A percentile compares a stretch with the other conserved stretches of the same genome.
phyloP scores from a whole-genome alignment of 2,797 vertebrate genomes.

The Pipistrellus pipistrellus region DNA sequence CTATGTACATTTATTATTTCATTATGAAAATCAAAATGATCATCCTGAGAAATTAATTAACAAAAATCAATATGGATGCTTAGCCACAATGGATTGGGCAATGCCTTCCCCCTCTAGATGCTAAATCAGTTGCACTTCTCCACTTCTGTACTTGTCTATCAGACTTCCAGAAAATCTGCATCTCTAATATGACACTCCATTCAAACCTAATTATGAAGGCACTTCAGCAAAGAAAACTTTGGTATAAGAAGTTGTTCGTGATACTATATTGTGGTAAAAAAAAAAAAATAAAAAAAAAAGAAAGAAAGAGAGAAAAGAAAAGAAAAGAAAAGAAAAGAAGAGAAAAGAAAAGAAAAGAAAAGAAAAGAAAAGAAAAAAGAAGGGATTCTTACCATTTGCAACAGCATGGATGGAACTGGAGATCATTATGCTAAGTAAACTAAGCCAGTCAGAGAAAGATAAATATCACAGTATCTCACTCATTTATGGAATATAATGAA shows the following conservation, averaged over 20 bases:
- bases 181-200: background rate
- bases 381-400: too few relatives aligned
- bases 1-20: constrained; percentile 59
- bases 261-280: too few relatives aligned
- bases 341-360: too few relatives aligned
- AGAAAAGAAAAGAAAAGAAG: too few relatives aligned
- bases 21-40: constrained; percentile 44
- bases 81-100: constrained; percentile 43
- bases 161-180: background rate
- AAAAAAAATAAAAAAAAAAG: too few relatives aligned
- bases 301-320: too few relatives aligned
- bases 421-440: too few relatives aligned
- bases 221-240: background rate
- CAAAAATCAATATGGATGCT: constrained; percentile 25
- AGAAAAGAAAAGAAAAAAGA: too few relatives aligned
- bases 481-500: too few relatives aligned
- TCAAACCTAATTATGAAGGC: constrained; percentile 36
- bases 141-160: background rate
- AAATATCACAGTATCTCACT: too few relatives aligned
- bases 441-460: too few relatives aligned
- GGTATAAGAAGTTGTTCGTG: background rate
- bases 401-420: too few relatives aligned
- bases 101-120: constrained; percentile 38
- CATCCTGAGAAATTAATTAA: constrained; percentile 74
- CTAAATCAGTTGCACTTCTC: constrained; percentile 16